Evolutionary conservation across 2,888 invertebrate species (phyloP), one percentile per base, ranked within the genome.

Genomic region (Drosophila phalerata): DNA sequence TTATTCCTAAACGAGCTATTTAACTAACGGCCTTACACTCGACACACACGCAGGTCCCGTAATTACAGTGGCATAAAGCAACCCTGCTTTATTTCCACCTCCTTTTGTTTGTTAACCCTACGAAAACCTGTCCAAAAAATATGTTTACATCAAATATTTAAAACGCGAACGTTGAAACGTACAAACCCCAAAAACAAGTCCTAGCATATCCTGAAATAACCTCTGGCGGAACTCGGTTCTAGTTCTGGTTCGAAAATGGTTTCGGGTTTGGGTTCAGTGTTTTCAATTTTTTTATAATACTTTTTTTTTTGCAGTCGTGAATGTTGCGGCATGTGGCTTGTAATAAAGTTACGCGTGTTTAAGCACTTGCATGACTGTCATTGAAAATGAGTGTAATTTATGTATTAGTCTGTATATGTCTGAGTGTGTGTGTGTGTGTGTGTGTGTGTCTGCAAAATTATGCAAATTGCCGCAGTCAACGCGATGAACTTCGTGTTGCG

Each of bases 391-490:
- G 76, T 84, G 81, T 84, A 84, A 84, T 84, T 84, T 84, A 84
- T 84, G 88, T 84, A 88, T 84, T 86, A 84, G 84, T 69, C 69
- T 81, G 57, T 69, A 47, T 53, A 22, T 53, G 43, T 43, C n/a
- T 28, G 62, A 73, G 62, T 68, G 30, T 72, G 52, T 65, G 68
- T 57, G 37, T 38, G 62, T 73, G 60, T 69, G 47, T 77, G 52
- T 22, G 22, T 2, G 22, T 22, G 22, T 22, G 22, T 22, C 22
- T 79, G 82, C 77, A 85, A 76, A 85, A 88, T 79, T 83, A 83
- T 85, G 85, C 89, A 89, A 89, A 85, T 85, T 85, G 83, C 88
- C 83, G 69, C 83, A 87, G 77, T 78, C 85, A 85, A 85, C 89
- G 89, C 89, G 85, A 84, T 86, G 84, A 84, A 80, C 86, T 83